Conservation (phyloP, 2,113 vertebrate species). For the Diglossa brunneiventris region DNA sequence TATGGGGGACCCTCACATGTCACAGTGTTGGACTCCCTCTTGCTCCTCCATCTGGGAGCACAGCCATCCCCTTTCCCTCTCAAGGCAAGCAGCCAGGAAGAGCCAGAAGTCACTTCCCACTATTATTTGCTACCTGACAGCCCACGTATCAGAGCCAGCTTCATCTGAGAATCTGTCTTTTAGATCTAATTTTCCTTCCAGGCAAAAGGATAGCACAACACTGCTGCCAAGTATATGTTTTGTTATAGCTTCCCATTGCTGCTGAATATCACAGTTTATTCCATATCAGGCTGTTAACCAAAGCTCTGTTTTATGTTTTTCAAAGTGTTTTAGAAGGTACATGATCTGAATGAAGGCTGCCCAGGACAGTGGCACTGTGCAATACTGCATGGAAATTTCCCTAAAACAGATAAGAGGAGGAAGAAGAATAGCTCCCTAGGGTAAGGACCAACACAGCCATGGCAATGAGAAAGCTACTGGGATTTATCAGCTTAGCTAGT, state of each 20-base stretch:
- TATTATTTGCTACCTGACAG: conserved; percentile 22
- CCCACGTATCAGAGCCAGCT: not conserved
- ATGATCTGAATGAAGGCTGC: not conserved
- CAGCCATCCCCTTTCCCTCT: not conserved
- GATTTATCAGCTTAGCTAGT: not conserved
- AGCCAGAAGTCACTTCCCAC: not conserved
- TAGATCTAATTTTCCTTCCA: not conserved
- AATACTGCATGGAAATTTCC: not conserved
- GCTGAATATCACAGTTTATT: not conserved
- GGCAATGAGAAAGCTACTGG: not conserved
- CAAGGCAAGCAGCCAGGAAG: not conserved
- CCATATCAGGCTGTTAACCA: not conserved
- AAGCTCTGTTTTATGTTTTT: not conserved
- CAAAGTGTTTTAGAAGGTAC: not conserved
- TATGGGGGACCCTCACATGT: not conserved
- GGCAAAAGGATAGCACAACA: not conserved
- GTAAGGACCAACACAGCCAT: not conserved
- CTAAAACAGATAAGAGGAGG: not conserved
- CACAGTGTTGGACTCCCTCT: not conserved
- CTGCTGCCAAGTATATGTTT: not conserved
- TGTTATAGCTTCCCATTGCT: not conserved
- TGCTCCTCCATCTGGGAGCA: not conserved
- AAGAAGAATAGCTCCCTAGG: not conserved
- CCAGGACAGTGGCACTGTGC: not conserved
- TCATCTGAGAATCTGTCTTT: not conserved